Evolutionary conservation across 92 coral and sea anemone species (phyloP), one percentile per base, ranked within the genome.

Genomic region (Epizoanthus stellaris): DNA sequence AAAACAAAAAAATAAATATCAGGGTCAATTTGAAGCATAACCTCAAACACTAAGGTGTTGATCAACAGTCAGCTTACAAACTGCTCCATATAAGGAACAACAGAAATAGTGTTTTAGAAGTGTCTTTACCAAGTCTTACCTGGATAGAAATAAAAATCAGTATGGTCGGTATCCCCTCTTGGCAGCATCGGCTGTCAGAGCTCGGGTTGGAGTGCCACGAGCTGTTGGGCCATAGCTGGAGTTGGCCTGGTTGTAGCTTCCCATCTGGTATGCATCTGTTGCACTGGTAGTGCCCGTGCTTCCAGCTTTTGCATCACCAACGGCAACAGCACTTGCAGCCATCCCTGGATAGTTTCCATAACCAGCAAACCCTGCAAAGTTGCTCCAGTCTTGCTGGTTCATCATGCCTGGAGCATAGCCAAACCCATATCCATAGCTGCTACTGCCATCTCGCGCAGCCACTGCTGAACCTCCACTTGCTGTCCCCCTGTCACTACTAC

Each of bases 151-250:
- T 13, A 57, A 57, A 36, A 25, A 56, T 75, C 65, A 89, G 67
- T 89, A 89, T 34, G 92, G 92, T 10, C 89, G 70, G 89, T 84
- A 89, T 23, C 79, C 80, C 47, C 89, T 69, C 52, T 68, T 75
- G 30, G 58, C 45, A 17, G 67, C 47, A 52, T 47, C 82, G 30
- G 70, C 63, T 11, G 75, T n/a, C 13, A 77, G 0, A 43, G 74
- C 7, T 39, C 66, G 77, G 17, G 72, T 20, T 3, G 86, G 39
- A 47, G 77, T 87, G 62, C 45, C 77, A n/a, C 92, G 75, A 39
- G 62, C 77, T 10, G 72, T 49, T 20, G 98, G 98, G 23, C 98
- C 98, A 89, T 86, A 94, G 71, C 61, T 73, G 4, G 98, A 91
- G 80, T 58, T 89, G 82, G 90, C 84, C 76, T 91, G 95, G 65